Conservation (phyloP, 2,797 vertebrate species). For the Pantherophis alleghaniensis region DNA sequence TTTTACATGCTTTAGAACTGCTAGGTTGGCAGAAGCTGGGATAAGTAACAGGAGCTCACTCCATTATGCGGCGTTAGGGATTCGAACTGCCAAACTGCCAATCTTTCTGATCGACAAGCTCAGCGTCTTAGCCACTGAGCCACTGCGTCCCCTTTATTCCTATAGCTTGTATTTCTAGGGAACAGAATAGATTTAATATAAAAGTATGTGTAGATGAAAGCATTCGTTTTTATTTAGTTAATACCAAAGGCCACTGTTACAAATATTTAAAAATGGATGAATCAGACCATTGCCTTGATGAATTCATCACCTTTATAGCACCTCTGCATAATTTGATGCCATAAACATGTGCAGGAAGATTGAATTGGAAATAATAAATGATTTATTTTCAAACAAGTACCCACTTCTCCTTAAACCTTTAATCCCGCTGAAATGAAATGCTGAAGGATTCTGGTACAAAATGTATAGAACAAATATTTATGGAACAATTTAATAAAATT, state of each 20-base stretch:
- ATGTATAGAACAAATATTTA: slow-evolving; percentile 28
- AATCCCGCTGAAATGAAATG: slow-evolving; percentile 55
- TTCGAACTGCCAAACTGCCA: no score
- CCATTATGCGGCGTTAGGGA: no score
- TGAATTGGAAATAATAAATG: slow-evolving; percentile 57
- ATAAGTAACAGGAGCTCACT: no score
- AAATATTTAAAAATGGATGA: slow-evolving; percentile 62
- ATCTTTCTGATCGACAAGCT: no score
- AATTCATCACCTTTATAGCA: slow-evolving; percentile 45
- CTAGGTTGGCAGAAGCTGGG: no score
- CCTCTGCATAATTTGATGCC: slow-evolving; percentile 43
- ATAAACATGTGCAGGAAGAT: slow-evolving; percentile 55
- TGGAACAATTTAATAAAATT: slow-evolving; percentile 23
- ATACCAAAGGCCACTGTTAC: slow-evolving; percentile 42
- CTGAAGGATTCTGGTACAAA: slow-evolving; percentile 48
- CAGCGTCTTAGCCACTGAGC: no score
- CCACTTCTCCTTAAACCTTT: slow-evolving; percentile 59
- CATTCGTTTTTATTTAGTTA: slow-evolving; percentile 41
- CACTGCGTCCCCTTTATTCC: slow-evolving; percentile 24
- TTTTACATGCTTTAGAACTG: no score
- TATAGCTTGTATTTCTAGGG: slow-evolving; percentile 43
- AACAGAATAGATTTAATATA: slow-evolving; percentile 53
- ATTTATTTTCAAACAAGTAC: slow-evolving; percentile 55
- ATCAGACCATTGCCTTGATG: slow-evolving; percentile 46
- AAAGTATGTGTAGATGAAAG: slow-evolving; percentile 56